A percentile compares a stretch with the other conserved stretches of the same genome.
Conservation (phyloP, 2,797 vertebrate genomes). For the Lepilemur ruficaudatus region DNA sequence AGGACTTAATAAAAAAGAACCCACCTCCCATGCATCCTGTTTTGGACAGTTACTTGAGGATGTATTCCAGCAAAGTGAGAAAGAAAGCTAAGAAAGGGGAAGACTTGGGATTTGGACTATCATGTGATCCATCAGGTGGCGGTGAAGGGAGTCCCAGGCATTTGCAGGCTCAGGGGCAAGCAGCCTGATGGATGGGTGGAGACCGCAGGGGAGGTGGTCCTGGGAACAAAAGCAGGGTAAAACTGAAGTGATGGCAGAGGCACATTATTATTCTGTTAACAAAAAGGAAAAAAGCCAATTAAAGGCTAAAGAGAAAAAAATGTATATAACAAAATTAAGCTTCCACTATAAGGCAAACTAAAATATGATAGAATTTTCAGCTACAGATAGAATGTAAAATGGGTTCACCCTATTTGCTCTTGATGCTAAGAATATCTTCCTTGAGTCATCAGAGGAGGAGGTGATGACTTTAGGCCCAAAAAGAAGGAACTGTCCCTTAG, state of each 20-base stretch:
- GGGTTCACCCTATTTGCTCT: neutral
- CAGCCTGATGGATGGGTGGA: neutral
- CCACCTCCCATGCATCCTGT: neutral
- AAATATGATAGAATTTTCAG: neutral
- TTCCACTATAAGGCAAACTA: neutral
- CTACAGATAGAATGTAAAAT: neutral
- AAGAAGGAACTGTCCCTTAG: neutral
- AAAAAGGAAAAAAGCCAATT: neutral
- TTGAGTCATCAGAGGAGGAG: neutral
- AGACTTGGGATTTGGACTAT: neutral
- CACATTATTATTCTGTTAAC: neutral
- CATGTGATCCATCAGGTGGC: neutral
- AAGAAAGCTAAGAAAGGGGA: neutral
- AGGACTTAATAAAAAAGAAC: neutral
- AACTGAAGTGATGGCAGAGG: neutral
- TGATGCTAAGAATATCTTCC: neutral
- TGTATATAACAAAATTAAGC: neutral
- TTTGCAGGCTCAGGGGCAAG: neutral
- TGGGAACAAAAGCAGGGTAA: neutral
- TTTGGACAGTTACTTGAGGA: neutral
- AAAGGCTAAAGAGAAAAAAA: neutral
- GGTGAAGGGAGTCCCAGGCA: neutral
- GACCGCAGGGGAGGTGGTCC: neutral
- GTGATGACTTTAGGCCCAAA: neutral
- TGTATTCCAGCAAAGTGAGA: neutral